Base-by-base conservation (phyloP, 2,888 invertebrate species). In the Leptarthrus brevirostris region DNA sequence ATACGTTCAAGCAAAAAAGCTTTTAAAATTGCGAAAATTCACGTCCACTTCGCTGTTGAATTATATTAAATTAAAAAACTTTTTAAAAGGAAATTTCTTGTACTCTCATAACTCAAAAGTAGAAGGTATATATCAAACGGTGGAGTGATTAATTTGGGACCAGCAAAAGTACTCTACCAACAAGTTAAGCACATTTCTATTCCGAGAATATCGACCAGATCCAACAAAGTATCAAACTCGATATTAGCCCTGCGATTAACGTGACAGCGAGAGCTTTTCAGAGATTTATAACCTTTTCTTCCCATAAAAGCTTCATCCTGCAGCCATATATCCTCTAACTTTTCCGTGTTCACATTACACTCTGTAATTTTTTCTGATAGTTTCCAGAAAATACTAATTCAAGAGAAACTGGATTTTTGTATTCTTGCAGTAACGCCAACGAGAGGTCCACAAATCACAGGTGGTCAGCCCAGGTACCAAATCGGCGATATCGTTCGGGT, bases 401-500 rank as follows among this genome's bases (percentile, higher is more conserved):
- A 16, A 12, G 16, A 18, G 8, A 6, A 49, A 14, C 6, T 56
- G 30, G 64, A 56, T 26, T 52, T 73, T 70, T 76, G 74, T 79
- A 53, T 79, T 77, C 78, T 85, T 87, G 47, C 87, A 95, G 94
- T 93, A 52, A 86, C 93, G 77, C 94, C 94, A 24, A 91, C 92
- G 80, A 90, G 90, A 80, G 94, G 93, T 34, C 94, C 94, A n/a
- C 89, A 90, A 80, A 94, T 95, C 84, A 89, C 89, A 6, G 94
- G 94, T 44, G 93, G 93, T 30, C 89, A 90, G 78, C 90, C 92
- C 16, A 90, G 94, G 76, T 95, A 95, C 86, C 93, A 93, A 84
- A 90, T 92, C 76, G 93, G 93, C 12, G 94, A 95, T 83, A 88
- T 89, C 58, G 93, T 95, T 34, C 89, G 91, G 77, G 92, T 94